A percentile compares a stretch with the other conserved stretches of the same genome.
Conservation (phyloP, 2,113 vertebrate species). For the Pseudonaja textilis region DNA sequence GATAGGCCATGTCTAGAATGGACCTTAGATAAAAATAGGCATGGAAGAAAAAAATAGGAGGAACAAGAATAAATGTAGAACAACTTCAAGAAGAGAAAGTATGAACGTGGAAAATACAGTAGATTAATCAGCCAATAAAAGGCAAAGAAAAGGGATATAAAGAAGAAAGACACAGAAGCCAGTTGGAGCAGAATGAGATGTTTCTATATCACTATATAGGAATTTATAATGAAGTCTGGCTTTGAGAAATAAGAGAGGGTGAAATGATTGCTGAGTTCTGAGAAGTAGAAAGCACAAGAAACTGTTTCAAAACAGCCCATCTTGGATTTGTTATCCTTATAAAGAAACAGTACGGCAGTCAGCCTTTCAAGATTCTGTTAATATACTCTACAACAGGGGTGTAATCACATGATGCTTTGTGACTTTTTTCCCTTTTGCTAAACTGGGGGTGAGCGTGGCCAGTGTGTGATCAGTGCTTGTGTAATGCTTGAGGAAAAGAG, state of each 20-base stretch:
- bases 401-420: too few species aligned
- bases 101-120: not conserved
- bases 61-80: not conserved
- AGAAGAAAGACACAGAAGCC: not conserved
- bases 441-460: too few species aligned
- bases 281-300: not conserved
- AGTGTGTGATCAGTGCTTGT: not conserved
- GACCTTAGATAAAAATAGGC: not conserved
- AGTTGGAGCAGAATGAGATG: not conserved
- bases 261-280: not conserved
- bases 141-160: not conserved
- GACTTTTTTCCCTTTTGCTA: too few species aligned
- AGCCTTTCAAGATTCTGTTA: not conserved
- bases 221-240: not conserved
- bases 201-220: not conserved
- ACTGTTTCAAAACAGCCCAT: not conserved
- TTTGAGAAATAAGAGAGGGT: not conserved
- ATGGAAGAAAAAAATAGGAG: not conserved
- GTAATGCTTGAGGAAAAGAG: not conserved
- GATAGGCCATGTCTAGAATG: not conserved
- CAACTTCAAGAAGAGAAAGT: not conserved
- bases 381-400: not conserved
- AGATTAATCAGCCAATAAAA: not conserved
- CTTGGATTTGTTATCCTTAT: not conserved
- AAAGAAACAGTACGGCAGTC: not conserved